phyloP scores from a whole-genome alignment of 2,888 invertebrate genomes.

The Euproctis similis region DNA sequence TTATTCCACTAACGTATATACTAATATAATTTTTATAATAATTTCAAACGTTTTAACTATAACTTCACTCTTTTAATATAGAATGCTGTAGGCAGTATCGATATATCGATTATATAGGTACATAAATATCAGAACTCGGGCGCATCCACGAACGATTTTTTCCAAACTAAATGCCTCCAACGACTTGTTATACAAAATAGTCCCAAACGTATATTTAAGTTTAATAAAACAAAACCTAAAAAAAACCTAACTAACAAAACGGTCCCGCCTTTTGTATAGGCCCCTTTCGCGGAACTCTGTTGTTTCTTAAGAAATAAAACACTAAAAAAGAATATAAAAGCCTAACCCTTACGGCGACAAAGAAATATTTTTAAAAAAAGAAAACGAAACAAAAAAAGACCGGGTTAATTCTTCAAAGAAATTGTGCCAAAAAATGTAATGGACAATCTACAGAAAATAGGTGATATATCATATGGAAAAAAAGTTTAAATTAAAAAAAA shows the following conservation, averaged over 20 bases:
- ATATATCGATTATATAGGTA: too few relatives aligned
- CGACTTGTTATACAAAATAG: slow-evolving; percentile 63
- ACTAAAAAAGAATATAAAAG: slow-evolving; percentile 45
- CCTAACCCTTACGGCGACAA: slow-evolving; percentile 67
- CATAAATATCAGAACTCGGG: slow-evolving; percentile 38
- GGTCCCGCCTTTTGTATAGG: slow-evolving; percentile 54
- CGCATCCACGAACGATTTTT: slow-evolving; percentile 64
- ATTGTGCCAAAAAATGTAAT: slow-evolving; percentile 21
- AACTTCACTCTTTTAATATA: too few relatives aligned
- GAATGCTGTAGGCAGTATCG: too few relatives aligned
- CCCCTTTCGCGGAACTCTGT: slow-evolving; percentile 66
- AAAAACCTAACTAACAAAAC: slow-evolving; percentile 59
- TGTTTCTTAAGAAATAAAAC: slow-evolving; percentile 40
- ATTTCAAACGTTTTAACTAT: too few relatives aligned
- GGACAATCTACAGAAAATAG: too few relatives aligned
- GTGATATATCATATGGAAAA: slow-evolving; percentile 12
- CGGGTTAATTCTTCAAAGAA: slow-evolving; percentile 49
- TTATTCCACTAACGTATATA: too few relatives aligned
- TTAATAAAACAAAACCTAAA: slow-evolving; percentile 67
- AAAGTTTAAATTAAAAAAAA: slow-evolving; percentile 15
- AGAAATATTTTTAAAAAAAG: slow-evolving; percentile 39
- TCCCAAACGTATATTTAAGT: slow-evolving; percentile 68
- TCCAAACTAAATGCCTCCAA: slow-evolving; percentile 60
- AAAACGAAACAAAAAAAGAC: slow-evolving; percentile 44
- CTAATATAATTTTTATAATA: too few relatives aligned